phyloP scores from a whole-genome alignment of 2,888 invertebrate species.

The Pristionchus arcanus region DNA sequence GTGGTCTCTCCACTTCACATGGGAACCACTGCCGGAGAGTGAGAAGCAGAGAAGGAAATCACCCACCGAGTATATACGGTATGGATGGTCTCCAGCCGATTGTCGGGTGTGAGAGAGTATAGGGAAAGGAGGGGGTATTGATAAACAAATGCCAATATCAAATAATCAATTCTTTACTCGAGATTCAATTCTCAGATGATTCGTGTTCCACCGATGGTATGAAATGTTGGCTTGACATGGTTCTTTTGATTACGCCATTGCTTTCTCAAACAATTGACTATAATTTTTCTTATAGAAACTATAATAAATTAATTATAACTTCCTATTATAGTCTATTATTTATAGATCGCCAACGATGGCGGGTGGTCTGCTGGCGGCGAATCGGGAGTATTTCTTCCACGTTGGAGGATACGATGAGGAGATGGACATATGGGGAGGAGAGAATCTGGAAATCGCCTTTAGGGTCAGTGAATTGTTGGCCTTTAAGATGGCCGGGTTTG shows the following conservation, averaged over 20 bases:
- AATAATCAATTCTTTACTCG: too few species aligned
- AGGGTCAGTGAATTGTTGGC: conserved; percentile 84
- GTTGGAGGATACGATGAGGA: conserved; percentile 86
- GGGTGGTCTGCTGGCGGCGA: conserved; percentile 96
- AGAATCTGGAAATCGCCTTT: conserved; percentile 98
- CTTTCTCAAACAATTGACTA: not conserved
- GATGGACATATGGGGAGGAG: conserved; percentile 99
- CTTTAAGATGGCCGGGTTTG: too few species aligned
- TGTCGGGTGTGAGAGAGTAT: conserved; percentile 60
- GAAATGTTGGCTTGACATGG: too few species aligned
- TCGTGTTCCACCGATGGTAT: too few species aligned
- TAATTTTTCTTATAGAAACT: not conserved
- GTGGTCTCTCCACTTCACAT: conserved; percentile 82
- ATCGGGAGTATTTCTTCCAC: conserved; percentile 94
- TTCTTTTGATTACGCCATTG: too few species aligned
- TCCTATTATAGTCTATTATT: not conserved
- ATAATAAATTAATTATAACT: not conserved
- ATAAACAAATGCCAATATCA: too few species aligned
- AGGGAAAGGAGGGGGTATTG: too few species aligned
- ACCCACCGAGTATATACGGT: conserved; percentile 64
- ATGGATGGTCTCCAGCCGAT: not conserved
- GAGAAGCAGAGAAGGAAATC: conserved; percentile 82
- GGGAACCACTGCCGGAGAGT: conserved; percentile 85
- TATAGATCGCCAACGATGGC: conserved; percentile 94
- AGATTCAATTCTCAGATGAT: too few species aligned